Evolutionary conservation across 2,888 invertebrate genomes (phyloP), one percentile per base, ranked within the genome.

Genomic region (Cephus pygmeus): DNA sequence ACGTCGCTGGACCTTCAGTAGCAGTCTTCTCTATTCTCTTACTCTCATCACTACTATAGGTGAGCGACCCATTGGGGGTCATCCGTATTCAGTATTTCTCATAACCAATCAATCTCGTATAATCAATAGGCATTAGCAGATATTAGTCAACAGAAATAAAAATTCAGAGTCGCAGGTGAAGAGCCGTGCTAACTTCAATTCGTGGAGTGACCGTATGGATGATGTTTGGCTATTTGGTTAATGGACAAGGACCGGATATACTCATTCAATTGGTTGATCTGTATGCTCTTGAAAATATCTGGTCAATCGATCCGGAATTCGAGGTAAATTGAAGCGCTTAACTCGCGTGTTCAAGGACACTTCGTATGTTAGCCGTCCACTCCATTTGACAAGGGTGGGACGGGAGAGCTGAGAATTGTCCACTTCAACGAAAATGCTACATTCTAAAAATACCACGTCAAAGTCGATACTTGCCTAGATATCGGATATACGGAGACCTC

Each of bases 41-140:
- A 98, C 98, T 31, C 95, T 98, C 83, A 98, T 98, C 89, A 98
- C 98, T 12, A 98, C 98, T 69, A 98, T 98, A 86, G 98, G 98
- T 98, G 92, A 95, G 95, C 92, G 79, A 69, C 73, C 75, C 40
- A 1, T 11, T 15, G 4, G 11, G n/a, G 23, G 1, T 36, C 34
- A n/a, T 31, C 34, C n/a, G 0, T 69, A n/a, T 73, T 34, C 12
- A 3, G 4, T 34, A 77, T 23, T 77, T 33, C 30, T 30, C 2
- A 56, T 56, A 56, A 56, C 1, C 36, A 36, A 36, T 36, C 36
- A 23, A 56, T 23, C 9, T 15, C 36, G 36, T 56, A 9, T 23
- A 56, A 23, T 56, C 9, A 9, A 56, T 56, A 23, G 9, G 9
- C 2, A 23, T 15, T 2, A 23, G 56, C 23, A 23, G 56, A 56